Evolutionary conservation across 1,140 invertebrate species (phyloP).

Genomic region (Aphelenchoides besseyi): DNA sequence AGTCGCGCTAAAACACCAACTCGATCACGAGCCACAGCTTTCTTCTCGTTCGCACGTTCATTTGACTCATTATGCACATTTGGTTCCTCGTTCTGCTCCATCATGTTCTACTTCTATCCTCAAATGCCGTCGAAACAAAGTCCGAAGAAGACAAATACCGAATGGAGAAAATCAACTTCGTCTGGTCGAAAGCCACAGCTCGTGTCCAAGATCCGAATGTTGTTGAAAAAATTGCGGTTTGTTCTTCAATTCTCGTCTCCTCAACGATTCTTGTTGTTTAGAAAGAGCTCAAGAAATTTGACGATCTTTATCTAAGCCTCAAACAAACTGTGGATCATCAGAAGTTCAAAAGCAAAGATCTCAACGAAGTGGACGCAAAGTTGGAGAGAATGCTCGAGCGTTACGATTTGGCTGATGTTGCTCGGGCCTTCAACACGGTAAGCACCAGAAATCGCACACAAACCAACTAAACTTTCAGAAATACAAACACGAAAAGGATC

Average conservation of each 20-base stretch:
- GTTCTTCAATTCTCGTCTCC: not conserved
- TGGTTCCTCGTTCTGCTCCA: not conserved
- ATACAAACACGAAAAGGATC: constrained; percentile 31
- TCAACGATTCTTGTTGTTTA: not conserved
- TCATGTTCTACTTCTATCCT: not conserved
- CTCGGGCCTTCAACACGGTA: constrained; percentile 37
- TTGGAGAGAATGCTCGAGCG: constrained; percentile 24
- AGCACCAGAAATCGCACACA: not conserved
- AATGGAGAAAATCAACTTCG: constrained; percentile 35
- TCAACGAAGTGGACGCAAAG: constrained; percentile 26
- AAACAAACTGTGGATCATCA: constrained; percentile 19
- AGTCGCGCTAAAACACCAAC: no score
- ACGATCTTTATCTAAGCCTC: not conserved
- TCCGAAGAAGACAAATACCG: constrained; percentile 20
- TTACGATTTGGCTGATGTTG: constrained; percentile 30
- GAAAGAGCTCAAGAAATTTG: constrained; percentile 3
- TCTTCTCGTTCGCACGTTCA: no score
- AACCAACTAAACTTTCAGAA: constrained; percentile 29
- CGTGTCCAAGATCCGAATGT: not conserved
- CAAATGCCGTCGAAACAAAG: not conserved
- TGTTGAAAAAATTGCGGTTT: not conserved
- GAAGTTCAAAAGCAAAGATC: constrained; percentile 12
- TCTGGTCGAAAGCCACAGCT: constrained; percentile 26
- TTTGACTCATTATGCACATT: no score
- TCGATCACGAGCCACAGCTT: no score